phyloP scores from a whole-genome alignment of 2,888 invertebrate genomes.

The Ametastegia equiseti region DNA sequence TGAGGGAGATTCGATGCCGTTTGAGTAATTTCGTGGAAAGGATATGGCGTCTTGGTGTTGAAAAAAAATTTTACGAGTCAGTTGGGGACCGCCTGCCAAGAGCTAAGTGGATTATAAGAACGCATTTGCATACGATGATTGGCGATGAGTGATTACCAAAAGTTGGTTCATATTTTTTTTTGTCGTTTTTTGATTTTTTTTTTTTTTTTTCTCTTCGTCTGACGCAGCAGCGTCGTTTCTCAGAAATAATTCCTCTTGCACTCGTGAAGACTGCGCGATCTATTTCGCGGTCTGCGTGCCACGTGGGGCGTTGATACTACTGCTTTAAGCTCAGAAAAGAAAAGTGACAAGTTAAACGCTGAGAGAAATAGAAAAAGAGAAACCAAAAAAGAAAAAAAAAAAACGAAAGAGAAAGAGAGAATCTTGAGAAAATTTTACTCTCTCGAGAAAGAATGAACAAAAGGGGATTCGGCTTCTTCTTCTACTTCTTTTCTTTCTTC shows the following conservation, averaged over 20 bases:
- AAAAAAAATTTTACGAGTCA: conserved; percentile 35
- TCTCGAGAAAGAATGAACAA: neutral
- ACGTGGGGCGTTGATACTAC: conserved; percentile 26
- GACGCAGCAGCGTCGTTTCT: conserved; percentile 27
- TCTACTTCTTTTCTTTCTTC: no score
- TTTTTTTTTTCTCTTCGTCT: neutral
- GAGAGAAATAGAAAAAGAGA: no score
- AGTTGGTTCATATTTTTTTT: neutral
- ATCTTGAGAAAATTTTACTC: neutral
- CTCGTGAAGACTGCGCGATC: neutral
- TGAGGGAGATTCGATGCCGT: conserved; percentile 20
- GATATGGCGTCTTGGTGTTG: conserved; percentile 27
- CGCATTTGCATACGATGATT: conserved; percentile 46
- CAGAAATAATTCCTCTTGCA: conserved; percentile 30
- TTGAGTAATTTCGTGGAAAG: conserved; percentile 37
- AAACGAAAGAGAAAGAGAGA: no score
- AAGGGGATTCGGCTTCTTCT: neutral
- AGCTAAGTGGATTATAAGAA: conserved; percentile 46
- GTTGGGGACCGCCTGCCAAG: conserved; percentile 45
- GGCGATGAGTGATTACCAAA: conserved; percentile 46
- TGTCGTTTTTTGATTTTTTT: neutral
- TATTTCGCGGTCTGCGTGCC: conserved; percentile 43
- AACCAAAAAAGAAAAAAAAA: no score
- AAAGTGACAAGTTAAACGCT: conserved; percentile 1
- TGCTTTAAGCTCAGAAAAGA: neutral